These are phyloP conservation scores for Scaptomyza cyrtandrae DNA, from an alignment of 2,888 invertebrate genomes.

Conservation along the genomic window DNA sequence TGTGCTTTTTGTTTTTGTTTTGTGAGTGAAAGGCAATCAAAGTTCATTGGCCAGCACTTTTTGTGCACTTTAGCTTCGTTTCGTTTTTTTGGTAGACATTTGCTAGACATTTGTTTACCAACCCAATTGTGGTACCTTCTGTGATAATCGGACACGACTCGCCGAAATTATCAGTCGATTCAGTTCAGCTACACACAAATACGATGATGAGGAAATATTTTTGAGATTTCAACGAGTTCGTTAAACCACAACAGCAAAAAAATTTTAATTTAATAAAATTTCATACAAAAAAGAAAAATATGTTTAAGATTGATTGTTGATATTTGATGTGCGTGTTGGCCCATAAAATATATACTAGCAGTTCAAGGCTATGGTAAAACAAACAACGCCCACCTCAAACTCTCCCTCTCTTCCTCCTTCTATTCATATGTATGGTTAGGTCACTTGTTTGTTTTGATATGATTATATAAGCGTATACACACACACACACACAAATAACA, in stretches of 20 bases:
- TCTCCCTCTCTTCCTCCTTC: background rate
- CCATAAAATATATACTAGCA: slow-evolving; percentile 25
- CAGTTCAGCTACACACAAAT: slow-evolving; percentile 8
- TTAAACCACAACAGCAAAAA: slow-evolving; percentile 51
- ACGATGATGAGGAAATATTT: slow-evolving; percentile 31
- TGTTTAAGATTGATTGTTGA: slow-evolving; percentile 40
- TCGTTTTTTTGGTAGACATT: background rate
- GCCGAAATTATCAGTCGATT: slow-evolving; percentile 29
- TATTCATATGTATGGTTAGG: slow-evolving; percentile 43
- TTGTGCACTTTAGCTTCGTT: slow-evolving; percentile 12
- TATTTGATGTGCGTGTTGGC: slow-evolving; percentile 23
- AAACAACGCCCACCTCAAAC: slow-evolving; percentile 7
- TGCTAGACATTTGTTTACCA: background rate
- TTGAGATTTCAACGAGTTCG: slow-evolving; percentile 49
- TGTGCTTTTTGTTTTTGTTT: background rate
- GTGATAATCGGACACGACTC: slow-evolving; percentile 29
- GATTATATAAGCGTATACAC: slow-evolving; percentile 5
- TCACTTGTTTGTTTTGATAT: slow-evolving; percentile 39
- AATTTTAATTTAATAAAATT: slow-evolving; percentile 30
- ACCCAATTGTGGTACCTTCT: slow-evolving; percentile 28
- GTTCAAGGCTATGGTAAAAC: slow-evolving; percentile 49
- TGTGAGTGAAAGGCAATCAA: slow-evolving; percentile 66
- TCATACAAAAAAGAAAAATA: slow-evolving; percentile 2
- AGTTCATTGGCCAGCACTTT: slow-evolving; percentile 57
- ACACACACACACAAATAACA: slow-evolving; percentile 38